phyloP scores from a whole-genome alignment of 2,797 vertebrate species.

The Pseudochirops cupreus region DNA sequence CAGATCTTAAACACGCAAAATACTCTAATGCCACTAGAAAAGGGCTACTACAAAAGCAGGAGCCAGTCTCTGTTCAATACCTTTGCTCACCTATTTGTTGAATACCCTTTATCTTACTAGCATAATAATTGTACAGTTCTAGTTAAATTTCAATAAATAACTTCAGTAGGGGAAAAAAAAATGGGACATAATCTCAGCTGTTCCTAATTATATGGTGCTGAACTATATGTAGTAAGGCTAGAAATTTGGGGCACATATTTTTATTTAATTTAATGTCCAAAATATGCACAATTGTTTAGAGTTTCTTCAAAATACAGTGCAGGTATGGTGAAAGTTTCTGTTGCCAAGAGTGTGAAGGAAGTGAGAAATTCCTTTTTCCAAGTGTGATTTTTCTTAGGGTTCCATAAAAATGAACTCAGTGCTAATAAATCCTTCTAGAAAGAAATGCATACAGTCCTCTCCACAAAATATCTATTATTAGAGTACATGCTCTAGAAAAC shows the following conservation, averaged over 20 bases:
- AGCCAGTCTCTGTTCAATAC: constrained; percentile 3
- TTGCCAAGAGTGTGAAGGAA: constrained; percentile 30
- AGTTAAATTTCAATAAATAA: constrained; percentile 13
- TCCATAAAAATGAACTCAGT: not conserved
- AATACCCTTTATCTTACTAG: not conserved
- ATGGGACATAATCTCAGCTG: not conserved
- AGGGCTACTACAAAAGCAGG: not conserved
- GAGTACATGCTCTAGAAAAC: not conserved
- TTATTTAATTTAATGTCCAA: constrained; percentile 29
- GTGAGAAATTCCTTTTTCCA: constrained; percentile 42
- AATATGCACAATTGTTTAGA: constrained; percentile 9
- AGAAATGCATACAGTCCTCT: constrained; percentile 5
- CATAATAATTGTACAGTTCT: not conserved
- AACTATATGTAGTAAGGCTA: not conserved
- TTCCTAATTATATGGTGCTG: constrained; percentile 48
- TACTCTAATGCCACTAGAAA: not conserved
- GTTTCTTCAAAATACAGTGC: constrained; percentile 35
- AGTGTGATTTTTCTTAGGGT: not conserved
- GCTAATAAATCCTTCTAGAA: constrained; percentile 30
- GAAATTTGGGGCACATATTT: constrained; percentile 34
- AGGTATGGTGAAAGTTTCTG: constrained; percentile 3
- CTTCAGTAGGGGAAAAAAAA: not conserved
- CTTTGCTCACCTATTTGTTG: not conserved
- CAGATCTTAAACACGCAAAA: constrained; percentile 31
- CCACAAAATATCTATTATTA: constrained; percentile 6